Percentiles rank a stretch among this genome's conserved stretches.
Evolutionary conservation across 37 sponge, comb jelly and placozoan species (phyloP).

Genomic region (Hexactinellida sp.): DNA sequence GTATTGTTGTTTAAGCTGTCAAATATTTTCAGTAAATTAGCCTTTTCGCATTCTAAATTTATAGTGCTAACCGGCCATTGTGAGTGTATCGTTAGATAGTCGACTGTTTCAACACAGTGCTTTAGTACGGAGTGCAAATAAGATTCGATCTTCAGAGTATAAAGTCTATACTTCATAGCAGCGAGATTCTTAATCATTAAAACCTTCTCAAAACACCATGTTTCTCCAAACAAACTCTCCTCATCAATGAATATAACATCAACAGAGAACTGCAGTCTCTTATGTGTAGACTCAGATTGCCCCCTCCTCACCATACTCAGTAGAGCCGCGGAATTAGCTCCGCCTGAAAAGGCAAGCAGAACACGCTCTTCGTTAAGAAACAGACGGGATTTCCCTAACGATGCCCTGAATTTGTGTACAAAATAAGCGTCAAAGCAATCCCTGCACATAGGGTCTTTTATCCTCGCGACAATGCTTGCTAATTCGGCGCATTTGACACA

Average conservation of each 20-base stretch:
- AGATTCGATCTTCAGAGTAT: not conserved
- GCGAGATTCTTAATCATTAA: not conserved
- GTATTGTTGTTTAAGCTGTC: not conserved
- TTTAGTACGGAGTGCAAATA: not conserved
- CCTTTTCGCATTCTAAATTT: not conserved
- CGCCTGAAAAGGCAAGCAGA: not conserved
- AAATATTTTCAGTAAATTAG: not conserved
- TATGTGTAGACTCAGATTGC: not conserved
- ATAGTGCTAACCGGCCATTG: not conserved
- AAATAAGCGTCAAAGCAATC: slow-evolving; percentile 18
- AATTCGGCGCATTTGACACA: not conserved
- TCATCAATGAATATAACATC: slow-evolving; percentile 15
- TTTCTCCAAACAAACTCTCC: not conserved
- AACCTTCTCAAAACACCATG: not conserved
- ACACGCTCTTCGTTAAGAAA: slow-evolving; percentile 8
- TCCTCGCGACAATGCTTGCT: not conserved
- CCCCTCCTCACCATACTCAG: not conserved
- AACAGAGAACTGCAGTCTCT: not conserved
- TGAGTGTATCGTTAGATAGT: not conserved
- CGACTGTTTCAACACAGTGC: not conserved
- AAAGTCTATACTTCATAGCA: not conserved
- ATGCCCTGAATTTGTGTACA: slow-evolving; percentile 18
- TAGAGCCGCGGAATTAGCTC: not conserved
- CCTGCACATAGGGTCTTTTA: slow-evolving; percentile 16
- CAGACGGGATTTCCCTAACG: slow-evolving; percentile 3